phyloP scores from a whole-genome alignment of 2,113 vertebrate species.

The Suncus etruscus region DNA sequence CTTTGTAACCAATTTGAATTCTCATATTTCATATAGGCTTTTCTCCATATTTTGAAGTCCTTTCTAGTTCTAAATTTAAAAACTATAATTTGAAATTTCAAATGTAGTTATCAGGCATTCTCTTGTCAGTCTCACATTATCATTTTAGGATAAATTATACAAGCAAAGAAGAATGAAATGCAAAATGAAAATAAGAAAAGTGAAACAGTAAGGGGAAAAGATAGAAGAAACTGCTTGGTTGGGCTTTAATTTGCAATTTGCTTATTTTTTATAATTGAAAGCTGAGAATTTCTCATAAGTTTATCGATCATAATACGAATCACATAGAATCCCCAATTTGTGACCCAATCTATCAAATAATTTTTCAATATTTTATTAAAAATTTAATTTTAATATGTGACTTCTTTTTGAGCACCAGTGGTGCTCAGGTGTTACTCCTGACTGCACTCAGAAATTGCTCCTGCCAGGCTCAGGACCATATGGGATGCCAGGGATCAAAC shows the following conservation, averaged over 20 bases:
- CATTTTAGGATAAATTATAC: neutral
- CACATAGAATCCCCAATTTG: neutral
- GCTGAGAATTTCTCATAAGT: neutral
- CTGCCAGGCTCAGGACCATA: too few relatives aligned
- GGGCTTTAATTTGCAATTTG: neutral
- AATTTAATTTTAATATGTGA: neutral
- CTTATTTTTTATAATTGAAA: neutral
- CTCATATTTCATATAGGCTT: neutral
- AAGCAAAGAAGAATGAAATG: neutral
- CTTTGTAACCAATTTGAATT: neutral
- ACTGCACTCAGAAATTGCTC: too few relatives aligned
- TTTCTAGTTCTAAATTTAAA: neutral
- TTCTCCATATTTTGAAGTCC: neutral
- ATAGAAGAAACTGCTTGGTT: neutral
- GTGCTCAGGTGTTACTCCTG: too few relatives aligned
- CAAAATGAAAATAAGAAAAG: neutral
- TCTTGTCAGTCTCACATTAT: neutral
- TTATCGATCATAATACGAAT: neutral
- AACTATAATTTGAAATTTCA: neutral
- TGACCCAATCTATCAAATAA: neutral
- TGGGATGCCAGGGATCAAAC: too few relatives aligned
- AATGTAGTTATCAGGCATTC: neutral
- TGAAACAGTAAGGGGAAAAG: neutral
- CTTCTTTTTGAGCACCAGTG: too few relatives aligned
- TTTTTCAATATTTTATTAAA: neutral